Evolutionary conservation across 2,797 vertebrate species (phyloP), one percentile per base, ranked within the genome.

Genomic region (Pseudochirops cupreus): DNA sequence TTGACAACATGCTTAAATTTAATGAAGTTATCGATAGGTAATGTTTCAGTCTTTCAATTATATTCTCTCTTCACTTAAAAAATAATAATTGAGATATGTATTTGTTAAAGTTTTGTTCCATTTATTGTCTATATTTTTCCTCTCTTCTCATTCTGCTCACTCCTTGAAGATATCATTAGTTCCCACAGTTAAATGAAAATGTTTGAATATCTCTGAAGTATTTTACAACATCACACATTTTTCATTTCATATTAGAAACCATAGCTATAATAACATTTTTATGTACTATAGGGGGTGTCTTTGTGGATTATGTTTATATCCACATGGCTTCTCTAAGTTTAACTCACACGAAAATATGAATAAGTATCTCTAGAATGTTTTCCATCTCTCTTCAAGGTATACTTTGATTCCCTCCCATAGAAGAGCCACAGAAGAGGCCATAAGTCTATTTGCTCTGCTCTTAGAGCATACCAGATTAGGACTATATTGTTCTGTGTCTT

Each of bases 221-320:
- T 91, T 56, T 94, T 96, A 90, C 91, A 50, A 89, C 92, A 94
- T 93, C 94, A 95, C 91, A 96, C 57, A 55, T 53, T 94, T 92
- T 93, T 93, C 29, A 95, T 97, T 96, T 97, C 93, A 87, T 93
- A 87, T 33, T 29, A 95, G 96, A 95, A 87, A 74, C 93, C 21
- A 52, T 39, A 39, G 28, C 74, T 92, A 54, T 92, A 54, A 58
- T 21, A 21, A 93, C 74, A 46, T 58, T 91, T n/a, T 93, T 62
- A 16, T 55, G 39, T 4, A 46, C 1, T 87, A 9, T 9, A 26
- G 39, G 24, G 21, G 9, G 1, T 46, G 21, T 18, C 39, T 24
- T 7, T 87, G 24, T 46, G 10, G 21, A 7, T 87, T 87, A 26
- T 87, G 3, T 50, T 1, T 50, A 28, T 50, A 10, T 50, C 7